Evolutionary conservation across 2,888 invertebrate genomes (phyloP).

Genomic region (Scaptomyza caliginosa): DNA sequence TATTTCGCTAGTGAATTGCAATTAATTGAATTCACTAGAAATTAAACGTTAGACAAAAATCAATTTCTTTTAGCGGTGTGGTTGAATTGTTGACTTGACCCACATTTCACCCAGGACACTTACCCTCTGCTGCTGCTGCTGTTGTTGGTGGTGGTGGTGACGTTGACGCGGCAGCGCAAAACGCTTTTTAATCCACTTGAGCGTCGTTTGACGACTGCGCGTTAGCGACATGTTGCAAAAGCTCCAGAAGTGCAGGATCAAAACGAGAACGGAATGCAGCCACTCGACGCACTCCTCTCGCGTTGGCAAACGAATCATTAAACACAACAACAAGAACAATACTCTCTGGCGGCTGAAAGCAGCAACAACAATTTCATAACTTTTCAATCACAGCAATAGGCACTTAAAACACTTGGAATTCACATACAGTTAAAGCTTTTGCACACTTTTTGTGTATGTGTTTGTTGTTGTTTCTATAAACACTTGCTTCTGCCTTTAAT

Average conservation of each 20-base stretch:
- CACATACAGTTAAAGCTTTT: conserved; percentile 23
- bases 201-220: conserved; percentile 71
- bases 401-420: conserved; percentile 12
- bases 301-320: conserved; percentile 64
- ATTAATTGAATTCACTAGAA: conserved; percentile 65
- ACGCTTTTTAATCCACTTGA: conserved; percentile 81
- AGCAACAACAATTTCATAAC: conserved; percentile 56
- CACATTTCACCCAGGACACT: conserved; percentile 44
- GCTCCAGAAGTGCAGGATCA: conserved; percentile 74
- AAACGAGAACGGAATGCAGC: conserved; percentile 78
- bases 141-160: conserved; percentile 28
- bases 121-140: conserved; percentile 31
- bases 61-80: conserved; percentile 14
- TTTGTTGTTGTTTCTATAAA: conserved; percentile 23
- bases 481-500: conserved; percentile 36
- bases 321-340: conserved; percentile 32
- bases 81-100: conserved; percentile 43
- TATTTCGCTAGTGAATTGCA: conserved; percentile 43
- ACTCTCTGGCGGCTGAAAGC: conserved; percentile 15
- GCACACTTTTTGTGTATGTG: conserved; percentile 10
- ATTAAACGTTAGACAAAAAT: conserved; percentile 37
- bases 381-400: conserved; percentile 18
- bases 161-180: conserved; percentile 61
- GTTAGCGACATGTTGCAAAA: conserved; percentile 76
- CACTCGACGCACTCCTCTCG: conserved; percentile 61